A percentile compares a stretch with the other conserved stretches of the same genome.
phyloP scores from a whole-genome alignment of 2,888 invertebrate species.

The Athrips mouffetella region DNA sequence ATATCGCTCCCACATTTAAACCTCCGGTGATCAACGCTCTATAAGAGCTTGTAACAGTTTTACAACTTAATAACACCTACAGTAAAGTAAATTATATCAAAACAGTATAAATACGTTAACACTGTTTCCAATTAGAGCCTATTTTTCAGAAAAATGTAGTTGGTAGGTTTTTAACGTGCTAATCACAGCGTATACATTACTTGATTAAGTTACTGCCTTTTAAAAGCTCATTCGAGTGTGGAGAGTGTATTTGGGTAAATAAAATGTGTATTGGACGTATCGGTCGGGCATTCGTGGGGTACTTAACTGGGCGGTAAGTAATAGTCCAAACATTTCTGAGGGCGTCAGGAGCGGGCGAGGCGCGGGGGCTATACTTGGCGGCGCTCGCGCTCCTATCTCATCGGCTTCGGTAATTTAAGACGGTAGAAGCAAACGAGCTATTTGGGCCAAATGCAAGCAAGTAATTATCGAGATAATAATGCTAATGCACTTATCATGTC shows the following conservation, averaged over 20 bases:
- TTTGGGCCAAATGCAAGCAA: slow-evolving; percentile 75
- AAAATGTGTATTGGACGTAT: slow-evolving; percentile 47
- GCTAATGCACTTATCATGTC: slow-evolving; percentile 78
- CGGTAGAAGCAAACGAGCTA: slow-evolving; percentile 63
- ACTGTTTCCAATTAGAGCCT: slow-evolving; percentile 12
- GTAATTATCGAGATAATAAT: slow-evolving; percentile 78
- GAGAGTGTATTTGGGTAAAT: slow-evolving; percentile 54
- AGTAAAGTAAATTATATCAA: slow-evolving; percentile 12
- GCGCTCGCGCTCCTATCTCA: slow-evolving; percentile 45
- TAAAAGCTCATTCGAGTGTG: slow-evolving; percentile 52
- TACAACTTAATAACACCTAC: slow-evolving; percentile 15
- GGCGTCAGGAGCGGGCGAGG: slow-evolving; percentile 38
- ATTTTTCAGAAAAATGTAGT: slow-evolving; percentile 11
- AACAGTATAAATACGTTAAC: slow-evolving; percentile 10
- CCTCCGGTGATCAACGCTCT: slow-evolving; percentile 37
- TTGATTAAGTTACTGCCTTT: slow-evolving; percentile 59
- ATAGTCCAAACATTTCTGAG: slow-evolving; percentile 59
- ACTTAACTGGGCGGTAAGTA: slow-evolving; percentile 61
- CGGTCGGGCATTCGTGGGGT: slow-evolving; percentile 38
- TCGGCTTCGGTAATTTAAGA: slow-evolving; percentile 65
- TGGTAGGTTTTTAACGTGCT: slow-evolving; percentile 38
- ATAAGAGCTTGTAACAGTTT: slow-evolving; percentile 13
- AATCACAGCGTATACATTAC: slow-evolving; percentile 50
- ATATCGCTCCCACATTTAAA: slow-evolving; percentile 38
- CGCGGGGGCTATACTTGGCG: slow-evolving; percentile 44